A percentile compares a stretch with the other conserved stretches of the same genome.
Conservation (phyloP, 2,888 invertebrate species). For the Drosophila nigricruria region DNA sequence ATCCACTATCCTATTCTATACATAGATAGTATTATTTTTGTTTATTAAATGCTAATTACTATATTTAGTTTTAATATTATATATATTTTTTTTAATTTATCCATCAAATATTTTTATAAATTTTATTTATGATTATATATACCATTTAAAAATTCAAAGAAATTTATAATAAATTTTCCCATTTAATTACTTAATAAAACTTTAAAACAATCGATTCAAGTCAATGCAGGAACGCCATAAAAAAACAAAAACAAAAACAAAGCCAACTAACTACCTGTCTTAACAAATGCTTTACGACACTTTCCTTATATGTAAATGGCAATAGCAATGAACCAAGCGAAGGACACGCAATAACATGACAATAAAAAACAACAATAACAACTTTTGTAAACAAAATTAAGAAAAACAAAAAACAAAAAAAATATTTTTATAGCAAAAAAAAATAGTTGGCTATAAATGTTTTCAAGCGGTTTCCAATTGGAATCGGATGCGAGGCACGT, state of each 20-base stretch:
- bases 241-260: neutral
- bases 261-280: conserved; percentile 43
- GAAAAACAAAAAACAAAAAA: conserved; percentile 8
- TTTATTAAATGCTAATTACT: neutral
- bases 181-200: neutral
- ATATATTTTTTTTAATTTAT: neutral
- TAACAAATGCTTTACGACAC: conserved; percentile 33
- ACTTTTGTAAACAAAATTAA: conserved; percentile 29
- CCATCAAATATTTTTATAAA: too few species aligned
- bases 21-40: too few species aligned
- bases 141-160: neutral
- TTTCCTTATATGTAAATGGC: conserved; percentile 37
- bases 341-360: conserved; percentile 35
- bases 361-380: neutral
- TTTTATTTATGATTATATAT: too few species aligned
- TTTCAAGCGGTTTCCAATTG: conserved; percentile 33
- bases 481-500: conserved; percentile 67
- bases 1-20: neutral
- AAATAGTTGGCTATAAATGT: conserved; percentile 25
- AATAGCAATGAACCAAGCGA: conserved; percentile 49
- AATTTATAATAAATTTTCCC: neutral
- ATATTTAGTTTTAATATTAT: neutral
- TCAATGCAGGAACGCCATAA: conserved; percentile 41
- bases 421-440: conserved; percentile 5
- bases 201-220: neutral